Evolutionary conservation across 2,888 invertebrate species (phyloP).

Genomic region (Dynastes maya): DNA sequence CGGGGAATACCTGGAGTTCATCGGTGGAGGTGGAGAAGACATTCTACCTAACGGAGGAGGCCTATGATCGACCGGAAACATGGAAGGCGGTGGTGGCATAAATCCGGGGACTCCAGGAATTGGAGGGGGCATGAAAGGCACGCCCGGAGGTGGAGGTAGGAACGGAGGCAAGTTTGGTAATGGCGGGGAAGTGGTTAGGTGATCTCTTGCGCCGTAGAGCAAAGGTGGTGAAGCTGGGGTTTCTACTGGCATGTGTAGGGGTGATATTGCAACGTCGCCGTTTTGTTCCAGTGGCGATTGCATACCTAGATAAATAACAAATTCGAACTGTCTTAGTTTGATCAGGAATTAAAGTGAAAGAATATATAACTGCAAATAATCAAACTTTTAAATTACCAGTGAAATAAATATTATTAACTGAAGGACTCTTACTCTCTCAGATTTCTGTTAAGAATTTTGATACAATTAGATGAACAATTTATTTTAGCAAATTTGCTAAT

Average conservation of each 20-base stretch:
- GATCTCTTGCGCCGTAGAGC: slow-evolving; percentile 67
- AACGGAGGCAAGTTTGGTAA: slow-evolving; percentile 74
- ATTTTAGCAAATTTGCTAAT: no score
- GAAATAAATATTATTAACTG: no score
- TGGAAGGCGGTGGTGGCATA: slow-evolving; percentile 70
- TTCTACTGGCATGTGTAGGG: slow-evolving; percentile 69
- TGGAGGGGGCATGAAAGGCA: slow-evolving; percentile 77
- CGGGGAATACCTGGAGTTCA: slow-evolving; percentile 73
- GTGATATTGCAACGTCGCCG: slow-evolving; percentile 71
- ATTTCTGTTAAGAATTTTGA: no score
- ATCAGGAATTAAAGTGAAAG: neutral
- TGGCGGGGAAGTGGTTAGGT: slow-evolving; percentile 69
- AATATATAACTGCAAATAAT: no score
- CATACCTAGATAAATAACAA: slow-evolving; percentile 69
- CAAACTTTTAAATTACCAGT: no score
- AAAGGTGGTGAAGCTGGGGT: slow-evolving; percentile 69
- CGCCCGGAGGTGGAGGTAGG: slow-evolving; percentile 78
- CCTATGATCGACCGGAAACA: slow-evolving; percentile 72
- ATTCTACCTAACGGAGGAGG: slow-evolving; percentile 74
- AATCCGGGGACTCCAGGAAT: slow-evolving; percentile 67
- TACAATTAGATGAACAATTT: no score
- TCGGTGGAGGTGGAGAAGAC: slow-evolving; percentile 71
- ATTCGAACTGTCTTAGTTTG: slow-evolving; percentile 26
- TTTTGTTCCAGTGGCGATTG: slow-evolving; percentile 73
- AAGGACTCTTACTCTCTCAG: no score